Evolutionary conservation across 2,113 vertebrate genomes (phyloP).

Genomic region (Hystrix brachyura): DNA sequence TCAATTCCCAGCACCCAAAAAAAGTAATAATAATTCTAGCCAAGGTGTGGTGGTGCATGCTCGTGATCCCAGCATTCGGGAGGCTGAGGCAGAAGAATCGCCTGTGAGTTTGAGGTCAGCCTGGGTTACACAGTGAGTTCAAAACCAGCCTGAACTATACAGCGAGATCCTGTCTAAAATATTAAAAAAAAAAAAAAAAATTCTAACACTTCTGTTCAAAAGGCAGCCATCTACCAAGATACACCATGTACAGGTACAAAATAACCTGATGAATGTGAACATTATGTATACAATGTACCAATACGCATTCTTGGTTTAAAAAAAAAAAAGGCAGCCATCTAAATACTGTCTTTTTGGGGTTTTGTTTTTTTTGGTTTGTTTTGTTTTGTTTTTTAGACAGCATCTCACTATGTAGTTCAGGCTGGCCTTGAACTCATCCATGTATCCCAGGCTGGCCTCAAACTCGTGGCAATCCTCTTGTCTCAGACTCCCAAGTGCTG

Average conservation of each 20-base stretch:
- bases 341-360: not conserved
- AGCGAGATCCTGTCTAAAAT: too few species aligned
- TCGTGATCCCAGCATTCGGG: too few species aligned
- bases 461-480: not conserved
- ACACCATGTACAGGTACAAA: too few species aligned
- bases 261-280: too few species aligned
- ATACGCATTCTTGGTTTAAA: not conserved
- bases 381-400: not conserved
- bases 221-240: slow-evolving; percentile 11
- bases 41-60: too few species aligned
- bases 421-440: not conserved
- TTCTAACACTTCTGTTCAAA: slow-evolving; percentile 53
- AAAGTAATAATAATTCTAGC: too few species aligned
- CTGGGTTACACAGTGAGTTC: too few species aligned
- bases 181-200: not conserved
- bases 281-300: too few species aligned
- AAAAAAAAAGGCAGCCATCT: slow-evolving; percentile 53
- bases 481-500: not conserved
- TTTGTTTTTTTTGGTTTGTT: not conserved
- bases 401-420: not conserved
- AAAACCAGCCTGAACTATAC: too few species aligned
- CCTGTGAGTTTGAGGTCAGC: too few species aligned
- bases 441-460: not conserved
- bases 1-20: too few species aligned
- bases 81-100: too few species aligned